Percentiles rank a stretch among this genome's conserved stretches.
Conservation (phyloP, 2,113 vertebrate genomes). For the Amphilophus citrinellus region DNA sequence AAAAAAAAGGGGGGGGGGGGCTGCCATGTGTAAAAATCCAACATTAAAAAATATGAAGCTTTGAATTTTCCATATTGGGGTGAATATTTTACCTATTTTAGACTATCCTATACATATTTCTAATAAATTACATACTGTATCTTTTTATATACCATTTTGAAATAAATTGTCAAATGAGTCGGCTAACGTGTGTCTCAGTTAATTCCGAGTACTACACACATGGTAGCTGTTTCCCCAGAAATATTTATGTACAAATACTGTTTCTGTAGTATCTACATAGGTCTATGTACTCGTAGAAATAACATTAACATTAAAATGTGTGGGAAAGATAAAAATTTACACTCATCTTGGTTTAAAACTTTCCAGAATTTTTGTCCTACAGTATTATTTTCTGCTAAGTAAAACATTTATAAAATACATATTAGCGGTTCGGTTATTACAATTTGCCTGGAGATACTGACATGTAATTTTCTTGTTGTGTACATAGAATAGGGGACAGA, state of each 20-base stretch:
- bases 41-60: constrained; percentile 33
- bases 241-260: constrained; percentile 72
- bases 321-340: constrained; percentile 16
- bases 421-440: background rate
- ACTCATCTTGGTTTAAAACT: background rate
- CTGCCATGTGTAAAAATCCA: constrained; percentile 25
- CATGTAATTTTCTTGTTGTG: background rate
- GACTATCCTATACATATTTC: constrained; percentile 36
- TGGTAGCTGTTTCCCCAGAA: constrained; percentile 25
- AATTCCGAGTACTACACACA: constrained; percentile 22
- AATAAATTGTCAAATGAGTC: constrained; percentile 41
- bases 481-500: constrained; percentile 12
- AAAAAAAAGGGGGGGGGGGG: background rate
- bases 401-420: constrained; percentile 26
- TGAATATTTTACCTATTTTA: constrained; percentile 31
- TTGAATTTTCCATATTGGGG: constrained; percentile 12
- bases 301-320: constrained; percentile 14
- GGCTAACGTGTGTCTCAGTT: constrained; percentile 11
- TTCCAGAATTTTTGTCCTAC: background rate
- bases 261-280: constrained; percentile 67
- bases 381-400: constrained; percentile 17
- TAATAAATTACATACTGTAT: constrained; percentile 53
- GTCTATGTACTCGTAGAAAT: constrained; percentile 46
- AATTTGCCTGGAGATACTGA: constrained; percentile 35
- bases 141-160: constrained; percentile 28